Percentiles rank a stretch among this genome's conserved stretches.
Conservation (phyloP, 2,888 invertebrate genomes). For the Tenthredo scrophulariae region DNA sequence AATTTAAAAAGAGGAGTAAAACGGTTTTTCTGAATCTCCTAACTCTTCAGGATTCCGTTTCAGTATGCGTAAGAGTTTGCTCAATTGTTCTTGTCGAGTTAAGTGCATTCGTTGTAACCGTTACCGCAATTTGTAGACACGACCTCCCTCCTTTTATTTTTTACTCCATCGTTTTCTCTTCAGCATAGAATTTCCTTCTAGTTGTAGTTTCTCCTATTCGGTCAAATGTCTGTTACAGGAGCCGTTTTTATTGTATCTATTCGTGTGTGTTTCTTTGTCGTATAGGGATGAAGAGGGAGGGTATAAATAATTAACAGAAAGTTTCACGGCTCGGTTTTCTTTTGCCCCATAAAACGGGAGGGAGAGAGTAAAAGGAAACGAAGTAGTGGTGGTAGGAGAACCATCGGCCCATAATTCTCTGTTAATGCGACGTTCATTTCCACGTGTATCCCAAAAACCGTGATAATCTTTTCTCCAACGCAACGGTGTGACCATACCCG, state of each 20-base stretch:
- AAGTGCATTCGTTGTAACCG: background rate
- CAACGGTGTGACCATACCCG: conserved; percentile 59
- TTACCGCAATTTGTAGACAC: background rate
- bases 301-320: conserved; percentile 45
- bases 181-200: background rate
- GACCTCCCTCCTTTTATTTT: background rate
- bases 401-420: conserved; percentile 73
- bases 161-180: background rate
- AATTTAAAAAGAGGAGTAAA: background rate
- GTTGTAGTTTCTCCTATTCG: background rate
- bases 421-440: conserved; percentile 71
- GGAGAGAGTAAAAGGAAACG: conserved; percentile 15
- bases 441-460: conserved; percentile 55
- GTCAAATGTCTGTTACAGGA: too few relatives aligned
- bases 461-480: conserved; percentile 69
- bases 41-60: background rate
- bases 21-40: background rate
- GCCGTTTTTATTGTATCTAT: background rate
- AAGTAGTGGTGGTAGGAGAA: conserved; percentile 32
- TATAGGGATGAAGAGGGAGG: background rate
- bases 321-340: conserved; percentile 40
- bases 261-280: background rate
- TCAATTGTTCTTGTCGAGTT: background rate
- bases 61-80: background rate
- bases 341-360: conserved; percentile 7